These are phyloP conservation scores for Triops cancriformis DNA, from an alignment of 1,140 invertebrate species.

Conservation along the genomic window DNA sequence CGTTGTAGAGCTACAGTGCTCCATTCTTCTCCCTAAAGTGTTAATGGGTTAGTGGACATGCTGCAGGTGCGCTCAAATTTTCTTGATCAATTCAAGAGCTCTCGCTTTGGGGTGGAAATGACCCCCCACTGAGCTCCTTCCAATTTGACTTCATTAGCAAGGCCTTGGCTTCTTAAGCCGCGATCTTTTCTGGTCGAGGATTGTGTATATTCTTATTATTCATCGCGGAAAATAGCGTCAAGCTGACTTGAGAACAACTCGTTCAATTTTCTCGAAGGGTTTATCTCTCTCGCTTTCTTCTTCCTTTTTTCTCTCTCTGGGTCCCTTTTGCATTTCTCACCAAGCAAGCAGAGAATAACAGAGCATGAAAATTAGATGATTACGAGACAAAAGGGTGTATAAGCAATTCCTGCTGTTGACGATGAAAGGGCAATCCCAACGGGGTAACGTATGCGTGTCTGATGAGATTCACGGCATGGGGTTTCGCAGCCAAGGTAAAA, in stretches of 20 bases:
- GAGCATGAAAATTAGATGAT: conserved; percentile 14
- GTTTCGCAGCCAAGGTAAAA: background rate
- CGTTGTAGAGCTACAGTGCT: background rate
- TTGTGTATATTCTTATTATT: background rate
- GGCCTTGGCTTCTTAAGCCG: background rate
- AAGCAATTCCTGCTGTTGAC: conserved; percentile 9
- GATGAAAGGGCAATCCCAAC: conserved; percentile 9
- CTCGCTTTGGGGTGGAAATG: background rate
- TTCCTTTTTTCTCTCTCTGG: background rate
- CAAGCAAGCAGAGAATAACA: conserved; percentile 13
- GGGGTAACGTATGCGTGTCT: conserved; percentile 12
- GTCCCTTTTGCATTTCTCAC: background rate
- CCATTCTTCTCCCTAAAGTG: background rate
- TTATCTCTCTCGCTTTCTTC: background rate
- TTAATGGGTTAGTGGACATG: conserved; percentile 6
- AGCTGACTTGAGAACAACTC: background rate
- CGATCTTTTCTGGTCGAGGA: background rate
- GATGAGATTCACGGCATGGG: conserved; percentile 12
- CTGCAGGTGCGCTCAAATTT: background rate
- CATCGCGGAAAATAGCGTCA: background rate
- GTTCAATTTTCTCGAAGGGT: background rate
- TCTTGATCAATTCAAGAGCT: background rate
- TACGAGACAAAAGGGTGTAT: conserved; percentile 10
- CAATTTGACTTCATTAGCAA: conserved; percentile 11
- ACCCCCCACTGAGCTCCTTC: background rate